Percentiles rank a stretch among this genome's conserved stretches.
These are phyloP conservation scores for Dasyurus viverrinus DNA, from an alignment of 2,113 vertebrate genomes.

Conservation along the genomic window DNA sequence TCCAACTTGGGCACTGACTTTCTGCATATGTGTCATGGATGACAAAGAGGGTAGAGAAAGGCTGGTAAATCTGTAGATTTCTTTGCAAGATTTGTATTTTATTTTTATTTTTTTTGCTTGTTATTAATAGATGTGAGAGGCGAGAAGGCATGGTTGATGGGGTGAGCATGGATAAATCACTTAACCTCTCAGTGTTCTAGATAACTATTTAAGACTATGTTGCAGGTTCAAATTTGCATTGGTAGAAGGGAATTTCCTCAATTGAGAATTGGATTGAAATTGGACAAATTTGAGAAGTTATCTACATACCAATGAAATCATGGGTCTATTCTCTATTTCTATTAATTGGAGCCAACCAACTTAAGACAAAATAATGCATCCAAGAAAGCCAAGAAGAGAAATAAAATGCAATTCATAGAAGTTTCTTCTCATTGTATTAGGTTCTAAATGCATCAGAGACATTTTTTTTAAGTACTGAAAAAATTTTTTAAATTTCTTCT, in stretches of 20 bases:
- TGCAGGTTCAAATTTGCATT: not conserved
- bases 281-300: no score
- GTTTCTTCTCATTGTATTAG: not conserved
- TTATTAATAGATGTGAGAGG: not conserved
- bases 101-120: not conserved
- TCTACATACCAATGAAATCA: not conserved
- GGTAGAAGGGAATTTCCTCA: not conserved
- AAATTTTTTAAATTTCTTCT: not conserved
- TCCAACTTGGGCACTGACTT: not conserved
- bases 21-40: not conserved
- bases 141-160: not conserved
- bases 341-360: not conserved
- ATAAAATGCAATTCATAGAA: not conserved
- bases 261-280: no score
- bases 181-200: not conserved
- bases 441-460: not conserved
- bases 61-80: not conserved
- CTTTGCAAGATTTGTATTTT: not conserved
- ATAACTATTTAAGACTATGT: not conserved
- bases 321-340: not conserved
- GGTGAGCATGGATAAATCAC: not conserved
- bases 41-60: not conserved
- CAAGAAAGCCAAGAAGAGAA: not conserved
- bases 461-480: not conserved
- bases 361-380: not conserved